Conservation (phyloP, 2,888 invertebrate species). For the Mallateleia sp. region DNA sequence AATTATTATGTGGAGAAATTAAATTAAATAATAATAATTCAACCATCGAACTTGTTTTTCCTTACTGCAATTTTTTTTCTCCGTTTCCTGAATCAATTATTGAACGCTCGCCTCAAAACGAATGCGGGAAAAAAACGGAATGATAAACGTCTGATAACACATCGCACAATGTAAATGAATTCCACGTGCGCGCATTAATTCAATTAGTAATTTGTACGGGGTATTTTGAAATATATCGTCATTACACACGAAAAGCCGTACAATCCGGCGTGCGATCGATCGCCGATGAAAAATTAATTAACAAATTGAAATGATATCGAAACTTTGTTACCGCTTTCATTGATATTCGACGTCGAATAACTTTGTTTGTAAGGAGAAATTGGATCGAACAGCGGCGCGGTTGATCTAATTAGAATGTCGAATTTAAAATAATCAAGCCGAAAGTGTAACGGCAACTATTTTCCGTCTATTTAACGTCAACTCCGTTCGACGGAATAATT, state of each 20-base stretch:
- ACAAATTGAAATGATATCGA: slow-evolving; percentile 33
- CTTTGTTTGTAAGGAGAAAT: slow-evolving; percentile 49
- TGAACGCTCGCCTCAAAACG: too few relatives aligned
- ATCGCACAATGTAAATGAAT: too few relatives aligned
- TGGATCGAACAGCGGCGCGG: slow-evolving; percentile 10
- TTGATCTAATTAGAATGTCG: slow-evolving; percentile 50
- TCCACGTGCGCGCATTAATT: too few relatives aligned
- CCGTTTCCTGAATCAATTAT: too few relatives aligned
- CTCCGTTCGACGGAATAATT: neutral
- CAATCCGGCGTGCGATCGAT: slow-evolving; percentile 9
- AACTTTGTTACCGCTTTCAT: slow-evolving; percentile 37
- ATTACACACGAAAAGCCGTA: neutral
- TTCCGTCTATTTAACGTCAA: neutral
- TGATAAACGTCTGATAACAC: too few relatives aligned
- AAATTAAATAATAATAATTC: too few relatives aligned
- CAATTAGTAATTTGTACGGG: too few relatives aligned
- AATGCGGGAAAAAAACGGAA: too few relatives aligned
- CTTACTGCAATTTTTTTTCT: too few relatives aligned
- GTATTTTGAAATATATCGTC: too few relatives aligned
- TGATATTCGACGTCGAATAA: slow-evolving; percentile 47
- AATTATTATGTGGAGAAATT: too few relatives aligned
- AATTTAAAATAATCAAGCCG: slow-evolving; percentile 33
- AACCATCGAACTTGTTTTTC: too few relatives aligned
- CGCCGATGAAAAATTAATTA: slow-evolving; percentile 30
- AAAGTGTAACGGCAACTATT: slow-evolving; percentile 25